phyloP scores from a whole-genome alignment of 1,140 invertebrate genomes.

The Leptopilina boulardi region DNA sequence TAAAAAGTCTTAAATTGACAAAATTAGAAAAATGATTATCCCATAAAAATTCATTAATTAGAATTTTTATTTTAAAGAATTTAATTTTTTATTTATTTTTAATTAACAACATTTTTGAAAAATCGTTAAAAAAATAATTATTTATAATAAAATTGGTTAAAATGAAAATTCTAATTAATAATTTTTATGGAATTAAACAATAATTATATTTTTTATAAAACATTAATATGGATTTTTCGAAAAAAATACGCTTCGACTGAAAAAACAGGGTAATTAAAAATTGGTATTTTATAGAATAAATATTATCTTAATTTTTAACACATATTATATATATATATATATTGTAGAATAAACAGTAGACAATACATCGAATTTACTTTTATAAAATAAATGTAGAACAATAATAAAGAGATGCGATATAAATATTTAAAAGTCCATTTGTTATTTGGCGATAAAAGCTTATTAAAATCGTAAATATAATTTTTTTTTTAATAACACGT shows the following conservation, averaged over 20 bases:
- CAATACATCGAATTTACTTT: slow-evolving; percentile 2
- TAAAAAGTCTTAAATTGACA: too few relatives aligned
- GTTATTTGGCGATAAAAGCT: background rate
- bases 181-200: background rate
- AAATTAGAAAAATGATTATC: too few relatives aligned
- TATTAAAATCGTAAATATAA: slow-evolving; percentile 28
- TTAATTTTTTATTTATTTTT: too few relatives aligned
- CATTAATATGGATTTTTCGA: background rate
- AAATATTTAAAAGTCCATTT: slow-evolving; percentile 27
- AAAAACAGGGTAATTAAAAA: slow-evolving; percentile 56
- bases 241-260: background rate
- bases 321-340: slow-evolving; percentile 5
- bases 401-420: slow-evolving; percentile 34
- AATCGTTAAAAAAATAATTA: too few relatives aligned
- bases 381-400: slow-evolving; percentile 9
- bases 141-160: too few relatives aligned
- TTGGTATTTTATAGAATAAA: background rate
- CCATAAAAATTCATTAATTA: too few relatives aligned
- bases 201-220: background rate
- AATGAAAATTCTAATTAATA: too few relatives aligned
- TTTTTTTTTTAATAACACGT: slow-evolving; percentile 35
- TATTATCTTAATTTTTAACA: slow-evolving; percentile 23
- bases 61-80: too few relatives aligned
- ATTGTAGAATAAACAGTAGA: slow-evolving; percentile 8
- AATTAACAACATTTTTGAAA: too few relatives aligned